These are phyloP conservation scores for Brachionichthys hirsutus DNA, from an alignment of 2,113 vertebrate genomes.

Conservation along the genomic window DNA sequence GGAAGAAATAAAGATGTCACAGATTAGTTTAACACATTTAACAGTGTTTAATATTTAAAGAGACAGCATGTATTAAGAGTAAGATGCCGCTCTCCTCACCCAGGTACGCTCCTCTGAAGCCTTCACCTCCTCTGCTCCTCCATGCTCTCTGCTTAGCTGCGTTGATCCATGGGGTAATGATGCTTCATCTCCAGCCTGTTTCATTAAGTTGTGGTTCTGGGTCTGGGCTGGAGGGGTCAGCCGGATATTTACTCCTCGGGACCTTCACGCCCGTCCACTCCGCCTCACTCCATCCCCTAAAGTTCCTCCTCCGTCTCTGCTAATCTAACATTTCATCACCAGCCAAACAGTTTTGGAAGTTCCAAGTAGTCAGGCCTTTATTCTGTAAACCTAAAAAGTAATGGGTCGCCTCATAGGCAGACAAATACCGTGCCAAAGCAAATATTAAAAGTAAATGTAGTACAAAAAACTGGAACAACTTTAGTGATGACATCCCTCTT, in stretches of 20 bases:
- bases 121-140: constrained; percentile 21
- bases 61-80: no score
- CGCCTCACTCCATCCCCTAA: no score
- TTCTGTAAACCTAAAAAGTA: no score
- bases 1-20: no score
- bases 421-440: neutral
- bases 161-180: constrained; percentile 53
- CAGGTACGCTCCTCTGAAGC: no score
- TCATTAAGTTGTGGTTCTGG: constrained; percentile 44
- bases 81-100: neutral
- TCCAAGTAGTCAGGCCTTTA: no score
- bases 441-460: neutral
- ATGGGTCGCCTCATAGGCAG: no score
- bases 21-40: no score
- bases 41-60: no score
- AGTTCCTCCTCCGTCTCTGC: neutral
- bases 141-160: constrained; percentile 40
- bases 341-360: neutral
- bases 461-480: neutral
- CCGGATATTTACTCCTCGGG: constrained; percentile 32
- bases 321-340: neutral
- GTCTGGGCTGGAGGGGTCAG: constrained; percentile 44
- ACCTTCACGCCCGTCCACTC: constrained; percentile 3
- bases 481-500: constrained; percentile 6
- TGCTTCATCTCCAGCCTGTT: constrained; percentile 55